A percentile compares a stretch with the other conserved stretches of the same genome.
Evolutionary conservation across 2,797 vertebrate species (phyloP).

Genomic region (Ataeniobius toweri): DNA sequence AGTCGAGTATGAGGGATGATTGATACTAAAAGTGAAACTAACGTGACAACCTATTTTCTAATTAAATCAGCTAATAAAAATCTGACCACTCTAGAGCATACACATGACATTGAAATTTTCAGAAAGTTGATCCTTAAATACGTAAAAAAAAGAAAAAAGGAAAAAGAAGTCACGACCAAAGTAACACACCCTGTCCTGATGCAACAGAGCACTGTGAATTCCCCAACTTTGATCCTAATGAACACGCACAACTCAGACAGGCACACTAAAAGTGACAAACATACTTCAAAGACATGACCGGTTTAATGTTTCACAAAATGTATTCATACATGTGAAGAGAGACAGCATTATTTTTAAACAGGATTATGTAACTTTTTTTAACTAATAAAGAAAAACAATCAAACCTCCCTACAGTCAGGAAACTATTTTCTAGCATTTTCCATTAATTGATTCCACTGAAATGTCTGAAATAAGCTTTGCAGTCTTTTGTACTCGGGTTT

Average conservation of each 20-base stretch:
- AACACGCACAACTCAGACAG: not conserved
- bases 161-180: too few relatives aligned
- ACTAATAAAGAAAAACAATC: constrained; percentile 4
- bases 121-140: not conserved
- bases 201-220: not conserved
- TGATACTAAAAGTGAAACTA: not conserved
- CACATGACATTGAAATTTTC: too few relatives aligned
- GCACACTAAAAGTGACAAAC: not conserved
- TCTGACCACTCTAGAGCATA: too few relatives aligned
- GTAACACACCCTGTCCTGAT: not conserved
- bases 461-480: constrained; percentile 26
- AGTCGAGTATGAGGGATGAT: not conserved
- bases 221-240: not conserved
- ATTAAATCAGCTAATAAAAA: too few relatives aligned
- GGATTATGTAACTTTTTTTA: constrained; percentile 1
- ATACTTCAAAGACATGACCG: not conserved
- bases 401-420: constrained; percentile 37
- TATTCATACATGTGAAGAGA: not conserved
- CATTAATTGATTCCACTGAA: constrained; percentile 49
- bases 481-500: constrained; percentile 29
- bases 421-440: constrained; percentile 48
- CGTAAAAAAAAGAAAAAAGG: too few relatives aligned
- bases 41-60: too few relatives aligned
- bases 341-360: constrained; percentile 9
- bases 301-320: not conserved